A percentile compares a stretch with the other conserved stretches of the same genome.
phyloP scores from a whole-genome alignment of 2,888 invertebrate genomes.

The Caenorhabditis becei region DNA sequence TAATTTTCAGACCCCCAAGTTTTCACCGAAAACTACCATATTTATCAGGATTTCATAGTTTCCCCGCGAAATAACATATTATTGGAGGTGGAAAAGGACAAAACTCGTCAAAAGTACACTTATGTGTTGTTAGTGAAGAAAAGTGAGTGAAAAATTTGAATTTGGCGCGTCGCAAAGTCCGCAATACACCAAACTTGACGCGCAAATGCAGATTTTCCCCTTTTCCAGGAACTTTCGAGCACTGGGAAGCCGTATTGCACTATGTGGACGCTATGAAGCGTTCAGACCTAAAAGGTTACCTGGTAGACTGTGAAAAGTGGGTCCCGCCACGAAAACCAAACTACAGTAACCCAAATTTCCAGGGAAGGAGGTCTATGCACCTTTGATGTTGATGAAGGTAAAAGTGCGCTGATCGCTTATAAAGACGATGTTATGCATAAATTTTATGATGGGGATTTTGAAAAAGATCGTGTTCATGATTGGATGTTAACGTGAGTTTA shows the following conservation, averaged over 20 bases:
- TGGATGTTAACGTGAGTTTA: slow-evolving; percentile 34
- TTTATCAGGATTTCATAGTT: background rate
- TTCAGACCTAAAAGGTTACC: slow-evolving; percentile 16
- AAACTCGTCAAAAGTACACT: background rate
- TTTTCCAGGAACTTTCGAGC: slow-evolving; percentile 39
- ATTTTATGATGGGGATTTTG: slow-evolving; percentile 17
- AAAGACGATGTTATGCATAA: slow-evolving; percentile 13
- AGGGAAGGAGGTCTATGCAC: slow-evolving; percentile 23
- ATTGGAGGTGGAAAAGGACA: background rate
- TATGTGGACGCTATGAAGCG: slow-evolving; percentile 27
- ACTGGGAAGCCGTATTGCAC: slow-evolving; percentile 42
- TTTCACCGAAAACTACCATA: background rate
- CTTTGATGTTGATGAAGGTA: background rate
- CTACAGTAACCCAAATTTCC: slow-evolving; percentile 9
- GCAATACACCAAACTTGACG: background rate
- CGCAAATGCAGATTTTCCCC: background rate
- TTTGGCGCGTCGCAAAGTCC: background rate
- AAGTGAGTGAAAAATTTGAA: slow-evolving; percentile 15
- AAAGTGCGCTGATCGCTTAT: slow-evolving; percentile 9
- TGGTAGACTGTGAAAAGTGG: slow-evolving; percentile 42
- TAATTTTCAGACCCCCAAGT: slow-evolving; percentile 4
- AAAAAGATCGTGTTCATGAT: slow-evolving; percentile 39
- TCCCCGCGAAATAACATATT: background rate
- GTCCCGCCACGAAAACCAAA: background rate
- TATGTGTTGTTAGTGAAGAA: slow-evolving; percentile 18